phyloP scores from a whole-genome alignment of 2,888 invertebrate species.

The Orthosia gothica region DNA sequence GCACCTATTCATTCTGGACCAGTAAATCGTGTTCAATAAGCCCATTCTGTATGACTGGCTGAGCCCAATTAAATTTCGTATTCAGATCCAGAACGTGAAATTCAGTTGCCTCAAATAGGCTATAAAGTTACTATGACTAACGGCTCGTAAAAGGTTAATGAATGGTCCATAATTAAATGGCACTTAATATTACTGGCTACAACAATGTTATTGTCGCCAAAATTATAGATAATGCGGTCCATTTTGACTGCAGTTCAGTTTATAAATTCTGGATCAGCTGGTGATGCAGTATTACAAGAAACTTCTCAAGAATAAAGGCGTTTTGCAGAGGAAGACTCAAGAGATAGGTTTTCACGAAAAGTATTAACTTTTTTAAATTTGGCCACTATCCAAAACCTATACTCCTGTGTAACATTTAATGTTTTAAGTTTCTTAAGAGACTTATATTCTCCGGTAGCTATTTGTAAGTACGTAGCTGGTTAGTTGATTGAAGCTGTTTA shows the following conservation, averaged over 20 bases:
- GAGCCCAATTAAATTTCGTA: no score
- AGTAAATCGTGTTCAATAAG: slow-evolving; percentile 71
- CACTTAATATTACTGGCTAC: slow-evolving; percentile 14
- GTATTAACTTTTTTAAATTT: slow-evolving; percentile 56
- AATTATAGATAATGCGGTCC: background rate
- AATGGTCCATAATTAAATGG: slow-evolving; percentile 37
- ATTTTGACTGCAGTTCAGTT: slow-evolving; percentile 19
- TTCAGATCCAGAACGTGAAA: no score
- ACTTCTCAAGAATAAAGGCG: slow-evolving; percentile 50
- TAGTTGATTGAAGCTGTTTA: slow-evolving; percentile 67
- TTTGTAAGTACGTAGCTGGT: slow-evolving; percentile 16
- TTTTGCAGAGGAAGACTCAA: slow-evolving; percentile 40
- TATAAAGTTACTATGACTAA: slow-evolving; percentile 53
- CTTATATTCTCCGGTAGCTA: slow-evolving; percentile 25
- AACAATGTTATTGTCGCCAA: slow-evolving; percentile 12
- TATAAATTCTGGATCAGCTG: slow-evolving; percentile 48
- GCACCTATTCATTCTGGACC: slow-evolving; percentile 69
- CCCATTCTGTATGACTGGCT: no score
- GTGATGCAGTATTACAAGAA: slow-evolving; percentile 35
- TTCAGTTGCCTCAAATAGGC: background rate
- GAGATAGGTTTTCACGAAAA: slow-evolving; percentile 56
- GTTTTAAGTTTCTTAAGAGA: slow-evolving; percentile 36
- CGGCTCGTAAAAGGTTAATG: slow-evolving; percentile 42
- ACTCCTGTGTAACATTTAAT: slow-evolving; percentile 51
- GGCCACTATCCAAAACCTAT: slow-evolving; percentile 61